Conservation (phyloP, 2,113 vertebrate genomes). For the Rhea americana region DNA sequence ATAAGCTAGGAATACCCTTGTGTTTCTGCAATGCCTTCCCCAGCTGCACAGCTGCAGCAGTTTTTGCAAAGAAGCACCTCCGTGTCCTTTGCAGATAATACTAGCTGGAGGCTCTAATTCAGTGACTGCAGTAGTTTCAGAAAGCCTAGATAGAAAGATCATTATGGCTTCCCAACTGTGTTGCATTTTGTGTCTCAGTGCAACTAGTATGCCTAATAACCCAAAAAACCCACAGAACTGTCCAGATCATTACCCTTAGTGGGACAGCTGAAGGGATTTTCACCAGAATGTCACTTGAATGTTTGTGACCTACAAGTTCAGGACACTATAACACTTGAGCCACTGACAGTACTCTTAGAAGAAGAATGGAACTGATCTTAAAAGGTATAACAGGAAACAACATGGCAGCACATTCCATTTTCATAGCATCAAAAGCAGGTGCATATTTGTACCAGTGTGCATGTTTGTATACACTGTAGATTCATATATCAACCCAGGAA, state of each 20-base stretch:
- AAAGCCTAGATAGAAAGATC: not conserved
- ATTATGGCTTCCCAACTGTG: not conserved
- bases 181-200: not conserved
- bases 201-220: rapidly evolving
- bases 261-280: not conserved
- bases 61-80: not conserved
- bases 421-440: not conserved
- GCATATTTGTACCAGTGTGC: not conserved
- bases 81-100: not conserved
- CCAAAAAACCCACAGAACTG: not conserved
- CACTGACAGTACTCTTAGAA: not conserved
- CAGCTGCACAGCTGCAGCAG: not conserved
- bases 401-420: not conserved
- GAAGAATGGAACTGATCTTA: not conserved
- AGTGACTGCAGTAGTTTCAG: not conserved
- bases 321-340: not conserved
- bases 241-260: not conserved
- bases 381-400: not conserved
- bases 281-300: not conserved
- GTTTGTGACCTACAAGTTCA: not conserved
- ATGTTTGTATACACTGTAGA: not conserved
- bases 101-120: not conserved
- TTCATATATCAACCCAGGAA: not conserved
- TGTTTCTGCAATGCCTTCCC: not conserved
- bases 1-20: not conserved